Percentiles rank a stretch among this genome's conserved stretches.
These are phyloP conservation scores for Psittacula derbiana DNA, from an alignment of 2,797 vertebrate genomes.

Conservation along the genomic window DNA sequence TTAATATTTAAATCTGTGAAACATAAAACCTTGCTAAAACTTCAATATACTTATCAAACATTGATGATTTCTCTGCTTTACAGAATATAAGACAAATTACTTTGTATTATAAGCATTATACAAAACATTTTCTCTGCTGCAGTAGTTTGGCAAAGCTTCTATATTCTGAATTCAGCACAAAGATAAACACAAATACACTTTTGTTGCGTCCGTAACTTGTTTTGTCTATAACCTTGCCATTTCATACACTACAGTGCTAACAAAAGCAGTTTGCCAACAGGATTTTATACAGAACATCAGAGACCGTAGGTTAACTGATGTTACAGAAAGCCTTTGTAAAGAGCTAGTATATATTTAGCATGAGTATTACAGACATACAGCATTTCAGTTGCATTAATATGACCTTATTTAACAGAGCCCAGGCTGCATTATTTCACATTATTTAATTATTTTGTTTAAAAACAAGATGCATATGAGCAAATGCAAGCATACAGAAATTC, in stretches of 20 bases:
- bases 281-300: not conserved
- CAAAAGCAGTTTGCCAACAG: not conserved
- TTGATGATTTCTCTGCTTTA: not conserved
- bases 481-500: not conserved
- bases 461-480: not conserved
- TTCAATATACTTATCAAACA: slow-evolving; percentile 21
- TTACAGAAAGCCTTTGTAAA: slow-evolving; percentile 21
- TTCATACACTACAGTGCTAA: not conserved
- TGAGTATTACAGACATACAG: not conserved
- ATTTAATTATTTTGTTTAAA: not conserved
- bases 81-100: slow-evolving; percentile 32
- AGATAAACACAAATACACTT: not conserved
- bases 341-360: not conserved
- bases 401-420: not conserved
- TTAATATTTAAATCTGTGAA: slow-evolving; percentile 39
- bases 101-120: not conserved
- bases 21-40: slow-evolving; percentile 34
- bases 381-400: not conserved
- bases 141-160: not conserved
- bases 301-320: not conserved
- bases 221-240: not conserved
- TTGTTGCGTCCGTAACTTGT: not conserved
- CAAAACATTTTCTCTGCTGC: not conserved
- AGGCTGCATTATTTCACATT: slow-evolving; percentile 36
- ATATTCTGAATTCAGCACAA: not conserved